Base-by-base conservation (phyloP, 2,888 invertebrate species). In the Heterodera filipjevi region DNA sequence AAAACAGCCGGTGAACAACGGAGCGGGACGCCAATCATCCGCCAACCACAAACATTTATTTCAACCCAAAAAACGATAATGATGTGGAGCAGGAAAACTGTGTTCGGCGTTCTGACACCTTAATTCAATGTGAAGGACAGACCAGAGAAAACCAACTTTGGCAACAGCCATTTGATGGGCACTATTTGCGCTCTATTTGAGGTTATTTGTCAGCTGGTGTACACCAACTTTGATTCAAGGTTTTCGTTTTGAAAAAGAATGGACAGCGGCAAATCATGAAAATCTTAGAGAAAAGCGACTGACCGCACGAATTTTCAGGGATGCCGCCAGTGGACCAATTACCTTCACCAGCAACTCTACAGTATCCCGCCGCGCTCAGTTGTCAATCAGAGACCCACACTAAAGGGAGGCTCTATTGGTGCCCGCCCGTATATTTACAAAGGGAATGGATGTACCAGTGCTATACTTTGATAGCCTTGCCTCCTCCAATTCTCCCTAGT, bases 401-500 rank as follows among this genome's bases (percentile, higher is more conserved):
- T 16, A 46, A 32, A 27, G 27, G 12, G 19, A 1, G 75, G 77
- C 6, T 35, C 76, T 32, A 76, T 76, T 76, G 76, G 76, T 44
- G 35, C 27, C n/a, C 76, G n/a, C n/a, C n/a, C n/a, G n/a, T 1
- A 30, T 76, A 2, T 39, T 32, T 27, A 14, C 35, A 2, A 76
- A 76, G 44, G 35, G 35, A 27, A 2, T 33, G 19, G 66, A 70
- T 16, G 71, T 3, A 12, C 46, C 35, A 72, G 39, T 72, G 27
- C 22, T 3, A 12, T 76, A 76, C 77, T 76, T 76, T 76, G 76
- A 76, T 33, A 70, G 71, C 64, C 35, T 76, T 39, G 32, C 33
- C 35, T 32, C 32, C 12, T 14, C 53, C 27, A n/a, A 33, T 16
- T n/a, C 27, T 19, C 3, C n/a, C 22, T n/a, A 8, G 27, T 76